Base-by-base conservation (phyloP, 2,113 vertebrate species). In the Barbus barbus region DNA sequence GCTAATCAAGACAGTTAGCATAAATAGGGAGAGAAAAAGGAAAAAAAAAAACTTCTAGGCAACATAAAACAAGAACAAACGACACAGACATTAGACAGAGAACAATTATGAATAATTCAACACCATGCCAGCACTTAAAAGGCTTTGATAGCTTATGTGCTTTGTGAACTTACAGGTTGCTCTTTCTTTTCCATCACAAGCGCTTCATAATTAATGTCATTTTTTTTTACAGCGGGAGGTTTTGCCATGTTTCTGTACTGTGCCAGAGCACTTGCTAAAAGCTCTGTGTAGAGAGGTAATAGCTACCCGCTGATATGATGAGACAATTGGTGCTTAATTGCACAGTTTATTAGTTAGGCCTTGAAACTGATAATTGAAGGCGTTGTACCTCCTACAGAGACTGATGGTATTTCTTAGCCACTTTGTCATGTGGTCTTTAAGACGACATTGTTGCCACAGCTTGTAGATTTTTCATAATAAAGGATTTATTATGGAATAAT, bases 311-410 rank as follows among this genome's bases (percentile, higher is more conserved):
- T 79, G 82, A 67, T 79, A 46, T 84, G 48, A 86, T 81, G 72
- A 89, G 88, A 79, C 77, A 80, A 63, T 79, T 13, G 24, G 46
- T 18, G 22, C 71, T 74, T 83, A 88, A 88, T 89, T 88, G 82
- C 78, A 82, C 13, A 53, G 26, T 89, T 85, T 87, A 78, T 77
- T 84, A 20, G 60, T 80, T n/a, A 36, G 56, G 75, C 53, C 81
- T 31, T 85, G 83, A 63, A 86, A 56, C 81, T 76, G 69, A 83
- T 86, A 85, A 89, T 76, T 85, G 44, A 80, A 86, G 65, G 83
- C 16, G 3, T 83, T 85, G n/a, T 82, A 53, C 26, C 81, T 77
- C 58, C 83, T 78, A 74, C 82, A 81, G 79, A 80, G 77, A n/a
- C 24, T 8, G 58, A 36, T 22, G 33, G 81, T 84, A 84, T 78